Base-by-base conservation (phyloP, 2,888 invertebrate genomes). In the Drosophila mimica region DNA sequence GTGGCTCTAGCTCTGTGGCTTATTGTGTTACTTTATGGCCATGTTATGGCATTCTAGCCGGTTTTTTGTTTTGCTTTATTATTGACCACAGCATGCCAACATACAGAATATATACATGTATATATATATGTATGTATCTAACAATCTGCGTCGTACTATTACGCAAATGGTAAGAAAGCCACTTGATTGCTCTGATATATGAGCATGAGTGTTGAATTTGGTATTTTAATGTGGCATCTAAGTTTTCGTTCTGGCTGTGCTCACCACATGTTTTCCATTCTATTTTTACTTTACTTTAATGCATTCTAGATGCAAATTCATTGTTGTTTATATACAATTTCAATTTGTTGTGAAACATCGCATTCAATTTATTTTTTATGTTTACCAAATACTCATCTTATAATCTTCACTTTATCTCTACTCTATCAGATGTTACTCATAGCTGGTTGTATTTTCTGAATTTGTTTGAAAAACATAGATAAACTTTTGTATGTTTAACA, bases 1-100 rank as follows among this genome's bases (percentile, higher is more conserved):
- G 43, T 3, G 5, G 64, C 63, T 70, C 38, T 49, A 20, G 28
- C 28, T 62, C 15, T 72, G 70, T 60, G 73, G 82, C 83, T 82
- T 83, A 87, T 79, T 83, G 74, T 82, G 72, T 79, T 82, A 76
- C 79, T 65, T 82, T 83, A 65, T 83, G 78, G 74, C 70, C 78
- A 71, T 71, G 63, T 66, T 74, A 57, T 71, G 68, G 72, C 74
- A 72, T 74, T 87, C 77, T 72, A 89, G 84, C 89, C 82, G 77
- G 80, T 82, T 85, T 83, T 30, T 30, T 5, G 25, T 46, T 43
- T 34, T 56, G 25, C 28, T 53, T 57, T 64, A 49, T 36, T 70
- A 31, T 70, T 77, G 73, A 74, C 74, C 81, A 74, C 70, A 56
- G 56, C 36, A 54, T 54, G 54, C 36, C 38, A 80, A 4, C 46